phyloP scores from a whole-genome alignment of 2,888 invertebrate species.

The Ametastegia equiseti region DNA sequence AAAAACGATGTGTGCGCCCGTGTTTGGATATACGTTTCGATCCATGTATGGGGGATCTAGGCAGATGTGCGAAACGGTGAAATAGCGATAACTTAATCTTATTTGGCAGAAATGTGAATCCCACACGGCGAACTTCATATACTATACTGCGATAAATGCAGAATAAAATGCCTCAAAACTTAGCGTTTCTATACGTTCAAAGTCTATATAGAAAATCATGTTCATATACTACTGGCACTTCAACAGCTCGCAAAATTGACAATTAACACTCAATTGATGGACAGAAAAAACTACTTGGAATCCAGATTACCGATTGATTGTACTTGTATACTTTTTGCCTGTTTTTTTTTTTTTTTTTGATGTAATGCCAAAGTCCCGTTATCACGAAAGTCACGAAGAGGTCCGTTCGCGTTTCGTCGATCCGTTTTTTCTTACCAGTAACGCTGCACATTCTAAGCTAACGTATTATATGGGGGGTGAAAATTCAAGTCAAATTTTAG shows the following conservation, averaged over 20 bases:
- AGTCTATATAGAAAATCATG: background rate
- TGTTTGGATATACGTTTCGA: background rate
- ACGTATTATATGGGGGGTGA: background rate
- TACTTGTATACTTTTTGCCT: too few species aligned
- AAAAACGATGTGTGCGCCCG: background rate
- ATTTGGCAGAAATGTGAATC: conserved; percentile 34
- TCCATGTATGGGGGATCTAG: background rate
- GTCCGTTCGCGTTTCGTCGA: background rate
- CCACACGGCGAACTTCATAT: conserved; percentile 11
- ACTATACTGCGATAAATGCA: background rate
- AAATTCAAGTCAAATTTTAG: conserved; percentile 6
- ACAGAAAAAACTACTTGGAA: too few species aligned
- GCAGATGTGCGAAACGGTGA: conserved; percentile 5
- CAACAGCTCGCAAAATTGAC: background rate
- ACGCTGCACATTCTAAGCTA: background rate
- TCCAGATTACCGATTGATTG: background rate
- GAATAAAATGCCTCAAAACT: background rate
- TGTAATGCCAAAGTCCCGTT: background rate
- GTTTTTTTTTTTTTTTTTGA: background rate
- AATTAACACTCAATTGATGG: background rate
- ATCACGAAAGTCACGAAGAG: background rate
- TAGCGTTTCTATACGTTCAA: background rate
- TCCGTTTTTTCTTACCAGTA: background rate
- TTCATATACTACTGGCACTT: background rate
- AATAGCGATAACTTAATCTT: conserved; percentile 43